Conservation (phyloP, 2,888 invertebrate genomes). For the Ornithoptera alexandrae region DNA sequence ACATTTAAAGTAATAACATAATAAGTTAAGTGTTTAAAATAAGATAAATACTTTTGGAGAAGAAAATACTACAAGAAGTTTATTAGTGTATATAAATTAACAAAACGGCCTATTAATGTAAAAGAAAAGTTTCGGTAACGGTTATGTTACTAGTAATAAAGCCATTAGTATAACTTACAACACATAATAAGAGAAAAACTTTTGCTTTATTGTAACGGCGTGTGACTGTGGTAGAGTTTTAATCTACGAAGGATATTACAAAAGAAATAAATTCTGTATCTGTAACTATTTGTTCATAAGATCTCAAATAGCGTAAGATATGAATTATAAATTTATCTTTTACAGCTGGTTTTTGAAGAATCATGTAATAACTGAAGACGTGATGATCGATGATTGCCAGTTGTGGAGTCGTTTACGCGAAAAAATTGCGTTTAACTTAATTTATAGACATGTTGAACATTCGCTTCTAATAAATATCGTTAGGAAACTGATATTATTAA, state of each 20-base stretch:
- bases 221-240: not conserved
- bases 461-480: slow-evolving; percentile 16
- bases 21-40: not conserved
- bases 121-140: not conserved
- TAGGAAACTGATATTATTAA: slow-evolving; percentile 7
- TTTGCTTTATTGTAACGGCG: not conserved
- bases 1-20: not conserved
- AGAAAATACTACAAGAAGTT: not conserved
- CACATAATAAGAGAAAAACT: not conserved
- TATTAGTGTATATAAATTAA: not conserved
- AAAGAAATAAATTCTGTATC: no score
- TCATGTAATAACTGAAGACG: slow-evolving; percentile 5
- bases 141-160: slow-evolving; percentile 1
- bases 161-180: not conserved
- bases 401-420: slow-evolving; percentile 9
- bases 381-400: slow-evolving; percentile 15
- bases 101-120: not conserved
- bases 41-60: not conserved
- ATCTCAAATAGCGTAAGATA: not conserved
- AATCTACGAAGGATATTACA: not conserved
- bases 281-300: not conserved
- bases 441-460: slow-evolving; percentile 20
- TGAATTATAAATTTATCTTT: not conserved
- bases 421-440: slow-evolving; percentile 19
- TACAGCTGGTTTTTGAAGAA: not conserved